These are phyloP conservation scores for Acridotheres tristis DNA, from an alignment of 2,797 vertebrate species.

Conservation along the genomic window DNA sequence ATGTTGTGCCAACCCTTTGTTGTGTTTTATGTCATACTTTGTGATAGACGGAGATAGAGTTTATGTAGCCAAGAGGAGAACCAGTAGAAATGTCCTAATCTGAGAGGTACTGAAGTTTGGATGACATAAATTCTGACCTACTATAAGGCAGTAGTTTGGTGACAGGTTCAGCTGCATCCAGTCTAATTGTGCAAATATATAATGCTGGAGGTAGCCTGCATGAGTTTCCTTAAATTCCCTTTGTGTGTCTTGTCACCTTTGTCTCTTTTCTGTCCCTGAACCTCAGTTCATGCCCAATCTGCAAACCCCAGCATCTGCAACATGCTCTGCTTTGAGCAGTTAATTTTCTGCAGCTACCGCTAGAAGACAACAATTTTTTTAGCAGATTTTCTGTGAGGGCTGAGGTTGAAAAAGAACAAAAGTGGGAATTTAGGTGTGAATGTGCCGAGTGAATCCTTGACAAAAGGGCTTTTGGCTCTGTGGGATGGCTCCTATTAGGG, in stretches of 20 bases:
- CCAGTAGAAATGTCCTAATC: not conserved
- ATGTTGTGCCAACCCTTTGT: not conserved
- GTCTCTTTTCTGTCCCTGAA: not conserved
- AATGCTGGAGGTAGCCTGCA: not conserved
- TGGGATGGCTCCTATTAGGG: not conserved
- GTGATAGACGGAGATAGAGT: not conserved
- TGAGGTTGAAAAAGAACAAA: not conserved
- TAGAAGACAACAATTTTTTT: not conserved
- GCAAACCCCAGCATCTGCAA: not conserved
- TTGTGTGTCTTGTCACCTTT: not conserved
- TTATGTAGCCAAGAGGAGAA: not conserved
- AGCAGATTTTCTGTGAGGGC: not conserved
- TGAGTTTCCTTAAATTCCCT: not conserved
- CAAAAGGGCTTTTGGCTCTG: not conserved
- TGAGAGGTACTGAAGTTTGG: not conserved
- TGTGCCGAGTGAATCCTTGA: not conserved
- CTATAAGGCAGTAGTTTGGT: not conserved
- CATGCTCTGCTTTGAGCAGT: not conserved
- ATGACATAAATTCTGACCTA: not conserved
- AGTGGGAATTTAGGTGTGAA: not conserved
- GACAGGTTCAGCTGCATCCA: not conserved
- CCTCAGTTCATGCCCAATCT: not conserved
- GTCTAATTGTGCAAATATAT: rapidly evolving
- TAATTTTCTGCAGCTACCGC: not conserved
- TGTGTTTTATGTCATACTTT: not conserved